Conservation (phyloP, 2,113 vertebrate genomes). For the Paralichthys olivaceus region DNA sequence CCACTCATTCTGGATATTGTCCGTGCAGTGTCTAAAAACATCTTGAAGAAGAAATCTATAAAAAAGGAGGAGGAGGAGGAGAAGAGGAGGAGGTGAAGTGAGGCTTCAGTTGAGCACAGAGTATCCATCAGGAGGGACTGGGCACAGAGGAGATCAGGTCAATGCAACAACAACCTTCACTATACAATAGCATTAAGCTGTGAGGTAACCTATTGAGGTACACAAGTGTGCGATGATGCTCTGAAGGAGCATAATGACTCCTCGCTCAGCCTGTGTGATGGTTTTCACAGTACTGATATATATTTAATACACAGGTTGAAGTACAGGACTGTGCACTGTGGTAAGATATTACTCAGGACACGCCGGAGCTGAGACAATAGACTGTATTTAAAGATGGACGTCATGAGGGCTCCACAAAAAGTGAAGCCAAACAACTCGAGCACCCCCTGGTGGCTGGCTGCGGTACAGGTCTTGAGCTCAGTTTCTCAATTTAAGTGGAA, state of each 20-base stretch:
- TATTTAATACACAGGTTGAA: slow-evolving; percentile 25
- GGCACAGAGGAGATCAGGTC: slow-evolving; percentile 53
- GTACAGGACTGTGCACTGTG: background rate
- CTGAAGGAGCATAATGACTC: slow-evolving; percentile 45
- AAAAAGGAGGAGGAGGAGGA: slow-evolving; percentile 2
- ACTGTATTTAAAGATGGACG: no score
- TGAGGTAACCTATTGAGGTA: slow-evolving; percentile 54
- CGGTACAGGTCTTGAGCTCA: no score
- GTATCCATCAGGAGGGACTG: slow-evolving; percentile 55
- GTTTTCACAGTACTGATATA: slow-evolving; percentile 2
- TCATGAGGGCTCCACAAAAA: no score
- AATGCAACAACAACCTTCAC: slow-evolving; percentile 46
- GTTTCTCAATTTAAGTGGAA: no score
- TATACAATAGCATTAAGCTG: slow-evolving; percentile 66
- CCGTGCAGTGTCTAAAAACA: slow-evolving; percentile 41
- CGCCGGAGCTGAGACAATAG: no score
- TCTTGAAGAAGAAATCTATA: slow-evolving; percentile 45
- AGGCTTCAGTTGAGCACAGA: slow-evolving; percentile 46
- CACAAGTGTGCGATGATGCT: slow-evolving; percentile 35
- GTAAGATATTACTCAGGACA: background rate
- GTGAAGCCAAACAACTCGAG: no score
- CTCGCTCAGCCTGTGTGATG: slow-evolving; percentile 8
- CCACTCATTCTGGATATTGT: slow-evolving; percentile 46
- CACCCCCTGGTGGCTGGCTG: no score
- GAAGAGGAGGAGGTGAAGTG: slow-evolving; percentile 31